Percentiles rank a stretch among this genome's conserved stretches.
Conservation (phyloP, 1,140 invertebrate genomes). For the Hyphantria cunea region DNA sequence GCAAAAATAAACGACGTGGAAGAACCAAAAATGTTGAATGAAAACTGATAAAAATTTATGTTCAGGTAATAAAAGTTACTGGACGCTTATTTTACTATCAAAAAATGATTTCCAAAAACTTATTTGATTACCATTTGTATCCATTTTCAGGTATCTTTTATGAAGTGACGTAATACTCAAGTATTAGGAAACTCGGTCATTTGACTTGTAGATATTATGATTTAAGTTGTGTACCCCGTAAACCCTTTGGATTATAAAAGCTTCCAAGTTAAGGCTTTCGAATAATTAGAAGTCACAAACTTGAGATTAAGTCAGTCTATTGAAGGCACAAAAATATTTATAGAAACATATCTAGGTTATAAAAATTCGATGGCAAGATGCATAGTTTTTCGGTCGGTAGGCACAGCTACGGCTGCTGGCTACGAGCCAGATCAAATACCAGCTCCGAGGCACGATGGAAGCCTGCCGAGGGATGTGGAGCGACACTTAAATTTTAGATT, state of each 20-base stretch:
- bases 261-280: constrained; percentile 17
- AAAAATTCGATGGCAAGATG: constrained; percentile 55
- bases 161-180: constrained; percentile 5
- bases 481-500: constrained; percentile 43
- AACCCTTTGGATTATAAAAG: constrained; percentile 26
- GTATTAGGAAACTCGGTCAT: constrained; percentile 16
- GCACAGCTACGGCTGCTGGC: constrained; percentile 62
- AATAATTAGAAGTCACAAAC: constrained; percentile 27
- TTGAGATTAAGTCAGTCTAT: constrained; percentile 14
- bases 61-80: background rate
- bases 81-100: constrained; percentile 2
- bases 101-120: background rate
- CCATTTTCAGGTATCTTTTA: constrained; percentile 2
- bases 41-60: no score
- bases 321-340: constrained; percentile 20
- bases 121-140: constrained; percentile 2
- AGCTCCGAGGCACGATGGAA: constrained; percentile 31
- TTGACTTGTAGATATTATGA: constrained; percentile 26
- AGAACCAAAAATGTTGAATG: background rate
- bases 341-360: constrained; percentile 54
- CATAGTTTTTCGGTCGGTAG: constrained; percentile 39
- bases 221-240: constrained; percentile 25
- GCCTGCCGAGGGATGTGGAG: constrained; percentile 22
- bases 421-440: constrained; percentile 53
- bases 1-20: no score